phyloP scores from a whole-genome alignment of 1,140 invertebrate genomes.

The Hormaphis cornu region DNA sequence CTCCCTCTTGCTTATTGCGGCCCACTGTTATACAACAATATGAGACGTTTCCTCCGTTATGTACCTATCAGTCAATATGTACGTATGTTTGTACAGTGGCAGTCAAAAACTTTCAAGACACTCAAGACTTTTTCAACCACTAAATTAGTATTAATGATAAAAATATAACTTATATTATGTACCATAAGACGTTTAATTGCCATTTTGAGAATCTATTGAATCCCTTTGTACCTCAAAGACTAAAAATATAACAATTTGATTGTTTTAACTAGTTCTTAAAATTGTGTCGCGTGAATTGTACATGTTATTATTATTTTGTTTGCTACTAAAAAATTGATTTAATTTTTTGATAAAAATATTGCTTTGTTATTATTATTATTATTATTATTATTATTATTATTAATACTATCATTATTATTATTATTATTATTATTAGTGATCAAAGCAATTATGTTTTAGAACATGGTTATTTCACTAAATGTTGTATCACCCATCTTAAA shows the following conservation, averaged over 20 bases:
- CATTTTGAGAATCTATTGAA: slow-evolving; percentile 1
- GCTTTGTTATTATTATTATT: background rate
- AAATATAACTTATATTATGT: background rate
- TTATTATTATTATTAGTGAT: too few relatives aligned
- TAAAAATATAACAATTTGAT: too few relatives aligned
- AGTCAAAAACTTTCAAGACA: too few relatives aligned
- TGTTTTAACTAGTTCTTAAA: slow-evolving; percentile 15
- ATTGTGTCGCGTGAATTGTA: background rate
- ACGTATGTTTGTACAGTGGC: too few relatives aligned
- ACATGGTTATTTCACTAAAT: too few relatives aligned
- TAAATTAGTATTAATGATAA: background rate
- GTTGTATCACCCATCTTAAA: too few relatives aligned
- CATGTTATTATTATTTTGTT: slow-evolving; percentile 2
- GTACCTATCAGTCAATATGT: too few relatives aligned
- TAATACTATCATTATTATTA: too few relatives aligned
- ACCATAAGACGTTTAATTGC: background rate
- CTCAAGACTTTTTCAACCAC: background rate
- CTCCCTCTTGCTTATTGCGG: too few relatives aligned
- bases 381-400: background rate
- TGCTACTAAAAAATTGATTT: background rate
- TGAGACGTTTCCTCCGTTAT: too few relatives aligned
- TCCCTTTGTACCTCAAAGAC: slow-evolving; percentile 16
- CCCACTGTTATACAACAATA: too few relatives aligned
- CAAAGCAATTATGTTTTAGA: too few relatives aligned
- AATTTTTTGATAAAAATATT: background rate